Conservation (phyloP, 2,888 invertebrate genomes). For the Byasa hedistus region DNA sequence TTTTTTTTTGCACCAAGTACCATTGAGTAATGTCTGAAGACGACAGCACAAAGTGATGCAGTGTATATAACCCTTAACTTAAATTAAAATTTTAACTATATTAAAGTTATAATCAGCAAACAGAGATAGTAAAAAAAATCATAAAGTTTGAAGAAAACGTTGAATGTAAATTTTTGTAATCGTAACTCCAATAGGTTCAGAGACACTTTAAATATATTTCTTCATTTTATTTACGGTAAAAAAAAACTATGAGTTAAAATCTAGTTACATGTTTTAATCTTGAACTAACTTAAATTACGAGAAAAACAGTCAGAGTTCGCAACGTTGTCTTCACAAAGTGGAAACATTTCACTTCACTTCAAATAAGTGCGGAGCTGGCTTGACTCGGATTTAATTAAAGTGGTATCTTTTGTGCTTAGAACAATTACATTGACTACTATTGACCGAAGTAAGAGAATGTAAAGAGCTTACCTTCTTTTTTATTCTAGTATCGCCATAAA, state of each 20-base stretch:
- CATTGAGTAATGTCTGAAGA: no score
- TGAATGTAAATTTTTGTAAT: no score
- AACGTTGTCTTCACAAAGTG: background rate
- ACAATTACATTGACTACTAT: slow-evolving; percentile 6
- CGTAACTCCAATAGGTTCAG: no score
- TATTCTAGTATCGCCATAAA: background rate
- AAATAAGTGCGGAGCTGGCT: background rate
- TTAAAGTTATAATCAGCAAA: no score
- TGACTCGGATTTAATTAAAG: slow-evolving; percentile 5
- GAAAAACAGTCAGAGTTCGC: background rate
- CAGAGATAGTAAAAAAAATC: no score
- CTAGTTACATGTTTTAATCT: background rate
- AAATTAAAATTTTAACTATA: no score
- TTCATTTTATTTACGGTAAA: background rate
- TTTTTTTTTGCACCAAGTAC: no score
- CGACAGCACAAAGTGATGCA: no score
- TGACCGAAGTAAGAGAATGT: background rate
- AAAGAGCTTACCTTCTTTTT: background rate
- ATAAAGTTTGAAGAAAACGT: no score
- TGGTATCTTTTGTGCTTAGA: slow-evolving; percentile 1
- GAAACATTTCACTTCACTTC: background rate
- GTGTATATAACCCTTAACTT: no score
- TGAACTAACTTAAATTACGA: background rate
- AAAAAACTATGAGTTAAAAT: background rate
- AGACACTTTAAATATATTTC: background rate